Evolutionary conservation across 2,113 vertebrate genomes (phyloP).

Genomic region (Hirundichthys speculiger): DNA sequence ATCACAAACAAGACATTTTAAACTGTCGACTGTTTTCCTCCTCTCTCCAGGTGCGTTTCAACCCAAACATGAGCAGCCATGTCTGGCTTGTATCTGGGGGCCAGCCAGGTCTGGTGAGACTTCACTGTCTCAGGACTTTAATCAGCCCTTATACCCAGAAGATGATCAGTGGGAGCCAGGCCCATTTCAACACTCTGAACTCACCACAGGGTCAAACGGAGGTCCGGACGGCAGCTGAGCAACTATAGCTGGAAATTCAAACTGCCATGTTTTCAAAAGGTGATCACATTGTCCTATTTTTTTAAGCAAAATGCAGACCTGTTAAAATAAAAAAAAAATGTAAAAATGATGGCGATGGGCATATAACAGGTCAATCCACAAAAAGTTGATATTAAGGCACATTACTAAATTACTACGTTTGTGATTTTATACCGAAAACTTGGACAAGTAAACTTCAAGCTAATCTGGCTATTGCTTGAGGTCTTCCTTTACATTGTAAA

Average conservation of each 20-base stretch:
- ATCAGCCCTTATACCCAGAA: slow-evolving; percentile 61
- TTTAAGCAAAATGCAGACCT: no score
- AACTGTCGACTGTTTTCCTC: not conserved
- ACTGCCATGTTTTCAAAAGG: not conserved
- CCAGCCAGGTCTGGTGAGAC: slow-evolving; percentile 89
- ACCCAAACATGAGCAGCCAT: slow-evolving; percentile 88
- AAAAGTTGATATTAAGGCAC: no score
- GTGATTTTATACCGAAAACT: no score
- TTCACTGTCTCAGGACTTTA: slow-evolving; percentile 84
- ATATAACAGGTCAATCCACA: no score
- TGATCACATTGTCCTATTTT: slow-evolving; percentile 3
- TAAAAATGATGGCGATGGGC: no score
- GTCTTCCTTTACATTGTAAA: no score
- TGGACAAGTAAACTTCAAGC: no score
- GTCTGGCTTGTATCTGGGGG: slow-evolving; percentile 88
- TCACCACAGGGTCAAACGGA: not conserved
- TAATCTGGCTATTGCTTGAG: no score
- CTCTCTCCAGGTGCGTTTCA: slow-evolving; percentile 88
- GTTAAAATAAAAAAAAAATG: no score
- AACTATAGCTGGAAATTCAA: slow-evolving; percentile 38
- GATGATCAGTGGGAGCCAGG: slow-evolving; percentile 73
- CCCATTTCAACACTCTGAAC: slow-evolving; percentile 79
- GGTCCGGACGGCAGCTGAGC: slow-evolving; percentile 14
- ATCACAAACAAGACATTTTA: no score
- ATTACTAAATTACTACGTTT: no score